phyloP scores from a whole-genome alignment of 2,113 vertebrate species.

The Zosterops hypoxanthus region DNA sequence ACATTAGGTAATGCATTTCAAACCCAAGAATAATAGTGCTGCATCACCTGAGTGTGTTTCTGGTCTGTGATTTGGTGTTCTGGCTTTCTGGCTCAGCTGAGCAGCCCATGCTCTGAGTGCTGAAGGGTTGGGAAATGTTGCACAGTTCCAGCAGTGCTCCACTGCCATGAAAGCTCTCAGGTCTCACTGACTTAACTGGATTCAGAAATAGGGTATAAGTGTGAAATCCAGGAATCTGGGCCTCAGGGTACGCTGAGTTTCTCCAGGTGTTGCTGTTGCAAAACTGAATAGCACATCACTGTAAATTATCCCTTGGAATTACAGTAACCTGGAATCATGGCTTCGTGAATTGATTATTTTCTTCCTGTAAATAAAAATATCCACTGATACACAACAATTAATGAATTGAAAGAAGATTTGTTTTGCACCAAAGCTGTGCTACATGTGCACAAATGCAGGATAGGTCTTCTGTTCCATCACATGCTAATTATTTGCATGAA shows the following conservation, averaged over 20 bases:
- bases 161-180: background rate
- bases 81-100: background rate
- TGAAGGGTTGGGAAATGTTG: background rate
- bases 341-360: background rate
- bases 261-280: background rate
- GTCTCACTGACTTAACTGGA: background rate
- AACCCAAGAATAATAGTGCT: background rate
- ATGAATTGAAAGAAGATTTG: background rate
- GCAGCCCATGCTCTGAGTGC: background rate
- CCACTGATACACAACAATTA: background rate
- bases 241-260: fast-evolving
- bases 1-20: background rate
- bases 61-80: background rate
- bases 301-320: background rate
- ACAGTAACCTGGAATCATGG: background rate
- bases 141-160: background rate
- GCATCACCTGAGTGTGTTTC: background rate
- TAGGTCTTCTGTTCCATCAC: background rate
- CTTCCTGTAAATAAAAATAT: background rate
- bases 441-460: background rate
- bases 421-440: background rate
- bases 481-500: background rate
- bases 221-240: background rate
- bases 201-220: background rate
- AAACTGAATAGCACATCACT: background rate